phyloP scores from a whole-genome alignment of 2,888 invertebrate species.

The Choristoneura rosaceana region DNA sequence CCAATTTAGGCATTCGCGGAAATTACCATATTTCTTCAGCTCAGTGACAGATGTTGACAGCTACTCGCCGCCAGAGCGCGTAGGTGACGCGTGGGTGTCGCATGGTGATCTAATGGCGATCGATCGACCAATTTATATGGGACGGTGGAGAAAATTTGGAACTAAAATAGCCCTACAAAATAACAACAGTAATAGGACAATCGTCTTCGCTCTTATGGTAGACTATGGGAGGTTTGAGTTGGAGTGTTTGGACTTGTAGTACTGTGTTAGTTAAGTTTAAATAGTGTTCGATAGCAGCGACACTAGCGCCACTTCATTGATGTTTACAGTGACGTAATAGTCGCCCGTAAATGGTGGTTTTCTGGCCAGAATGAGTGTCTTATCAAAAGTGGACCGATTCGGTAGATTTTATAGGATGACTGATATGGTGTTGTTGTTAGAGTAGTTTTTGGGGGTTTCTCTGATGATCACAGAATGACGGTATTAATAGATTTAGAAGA shows the following conservation, averaged over 20 bases:
- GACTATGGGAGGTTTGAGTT: too few relatives aligned
- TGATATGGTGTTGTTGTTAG: constrained; percentile 25
- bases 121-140: constrained; percentile 5
- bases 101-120: constrained; percentile 30
- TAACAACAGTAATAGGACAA: background rate
- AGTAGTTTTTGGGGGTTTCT: constrained; percentile 1
- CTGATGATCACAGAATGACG: constrained; percentile 3
- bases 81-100: constrained; percentile 28
- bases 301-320: constrained; percentile 9
- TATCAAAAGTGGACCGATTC: constrained; percentile 29
- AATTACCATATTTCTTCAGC: constrained; percentile 10
- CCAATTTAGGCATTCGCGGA: constrained; percentile 10
- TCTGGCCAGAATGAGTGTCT: constrained; percentile 15
- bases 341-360: constrained; percentile 13
- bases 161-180: constrained; percentile 1
- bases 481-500: background rate
- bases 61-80: constrained; percentile 35
- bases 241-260: background rate
- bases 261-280: background rate
- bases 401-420: constrained; percentile 22
- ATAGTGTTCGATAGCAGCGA: background rate
- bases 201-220: background rate
- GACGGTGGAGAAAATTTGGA: constrained; percentile 18
- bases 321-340: constrained; percentile 28
- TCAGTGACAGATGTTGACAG: constrained; percentile 34